These are phyloP conservation scores for Pelvicachromis taeniatus DNA, from an alignment of 2,113 vertebrate species.

Conservation along the genomic window DNA sequence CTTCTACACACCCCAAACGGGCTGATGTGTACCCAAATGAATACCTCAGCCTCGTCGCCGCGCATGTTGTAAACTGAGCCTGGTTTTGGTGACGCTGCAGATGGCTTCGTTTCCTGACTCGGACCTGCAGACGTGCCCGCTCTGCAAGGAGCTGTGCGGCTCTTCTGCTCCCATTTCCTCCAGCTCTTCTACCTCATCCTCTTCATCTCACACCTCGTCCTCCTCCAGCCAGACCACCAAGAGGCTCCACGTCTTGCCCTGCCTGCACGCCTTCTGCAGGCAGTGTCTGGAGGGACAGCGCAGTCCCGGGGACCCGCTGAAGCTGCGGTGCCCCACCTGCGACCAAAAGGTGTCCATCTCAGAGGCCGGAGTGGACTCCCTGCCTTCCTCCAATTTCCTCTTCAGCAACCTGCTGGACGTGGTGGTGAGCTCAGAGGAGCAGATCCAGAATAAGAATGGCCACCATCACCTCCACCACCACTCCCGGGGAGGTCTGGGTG, in stretches of 20 bases:
- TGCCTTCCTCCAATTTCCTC: conserved; percentile 90
- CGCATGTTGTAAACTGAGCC: conserved; percentile 35
- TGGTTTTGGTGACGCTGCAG: conserved; percentile 48
- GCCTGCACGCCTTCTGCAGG: conserved; percentile 91
- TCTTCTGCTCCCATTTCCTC: conserved; percentile 86
- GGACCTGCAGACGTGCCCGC: conserved; percentile 89
- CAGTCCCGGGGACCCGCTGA: conserved; percentile 79
- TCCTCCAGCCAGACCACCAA: conserved; percentile 70
- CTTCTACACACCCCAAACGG: neutral
- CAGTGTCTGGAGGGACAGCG: conserved; percentile 88
- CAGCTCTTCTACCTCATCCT: conserved; percentile 85
- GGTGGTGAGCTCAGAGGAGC: conserved; percentile 82
- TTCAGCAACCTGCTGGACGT: conserved; percentile 91
- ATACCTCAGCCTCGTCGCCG: conserved; percentile 21
- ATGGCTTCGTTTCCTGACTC: conserved; percentile 92
- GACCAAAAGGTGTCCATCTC: conserved; percentile 88
- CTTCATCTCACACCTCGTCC: conserved; percentile 80
- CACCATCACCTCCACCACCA: conserved; percentile 47
- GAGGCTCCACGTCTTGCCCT: conserved; percentile 87
- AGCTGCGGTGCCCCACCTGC: conserved; percentile 88
- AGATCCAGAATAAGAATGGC: conserved; percentile 70
- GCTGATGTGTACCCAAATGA: conserved; percentile 32
- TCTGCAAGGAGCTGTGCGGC: conserved; percentile 91
- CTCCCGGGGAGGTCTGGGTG: conserved; percentile 34
- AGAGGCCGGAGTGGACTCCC: conserved; percentile 86